Evolutionary conservation across 2,797 vertebrate genomes (phyloP), one percentile per base, ranked within the genome.

Genomic region (Tokudaia muenninki): DNA sequence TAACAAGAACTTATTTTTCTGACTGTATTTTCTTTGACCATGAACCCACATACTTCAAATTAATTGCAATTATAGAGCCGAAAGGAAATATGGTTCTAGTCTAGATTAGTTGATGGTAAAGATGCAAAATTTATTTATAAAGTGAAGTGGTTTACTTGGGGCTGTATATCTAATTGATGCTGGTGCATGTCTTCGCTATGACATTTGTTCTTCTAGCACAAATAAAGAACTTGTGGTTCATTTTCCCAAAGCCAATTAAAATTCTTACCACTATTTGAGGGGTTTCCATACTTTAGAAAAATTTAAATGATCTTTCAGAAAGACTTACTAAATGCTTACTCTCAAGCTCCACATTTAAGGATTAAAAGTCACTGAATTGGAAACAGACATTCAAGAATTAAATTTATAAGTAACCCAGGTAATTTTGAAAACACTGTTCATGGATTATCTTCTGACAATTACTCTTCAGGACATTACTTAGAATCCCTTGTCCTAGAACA

Each of bases 61-160:
- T 87, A 17, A 52, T 92, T 52, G n/a, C 10, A 88, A 10, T 79
- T 92, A 50, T 13, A 41, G 80, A 90, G 17, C 41, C 89, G 34
- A 95, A 78, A 84, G 19, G 8, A 59, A 89, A 82, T 67, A 21
- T 74, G 26, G 72, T 34, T 16, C 79, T 82, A 29, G 83, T 86
- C 31, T 47, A 65, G 12, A 72, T 81, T 77, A 84, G 81, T 84
- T 94, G 55, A 88, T 86, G 89, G 88, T 89, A 92, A 79, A 90
- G 37, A 47, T 74, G 61, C 84, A 37, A 75, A 93, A 86, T 87
- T 78, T 92, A 63, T 65, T 67, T n/a, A 79, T 83, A 59, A 55
- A 7, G 37, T 65, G 47, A 91, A 79, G 65, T 96, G 72, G 75
- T 78, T 96, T 92, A 77, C 79, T 8, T 44, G 44, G 90, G 65